Base-by-base conservation (phyloP, 2,113 vertebrate genomes). In the Xenus cinereus region DNA sequence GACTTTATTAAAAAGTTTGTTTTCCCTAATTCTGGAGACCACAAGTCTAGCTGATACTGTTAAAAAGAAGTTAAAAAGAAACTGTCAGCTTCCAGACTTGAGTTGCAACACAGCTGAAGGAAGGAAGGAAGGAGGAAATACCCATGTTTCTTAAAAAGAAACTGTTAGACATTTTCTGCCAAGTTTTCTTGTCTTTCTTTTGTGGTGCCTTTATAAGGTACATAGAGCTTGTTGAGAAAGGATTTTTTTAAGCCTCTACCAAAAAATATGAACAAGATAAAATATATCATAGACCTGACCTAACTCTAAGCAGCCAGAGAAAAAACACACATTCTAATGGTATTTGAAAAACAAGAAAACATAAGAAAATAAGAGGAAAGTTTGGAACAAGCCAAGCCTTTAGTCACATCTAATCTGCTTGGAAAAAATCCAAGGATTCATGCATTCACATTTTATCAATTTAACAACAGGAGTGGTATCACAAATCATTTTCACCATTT, bases 1-100 rank as follows among this genome's bases (percentile, higher is more conserved):
- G 11, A 12, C 24, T 87, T 86, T 77, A 84, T 60, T 88, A 20
- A 10, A 43, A 7, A n/a, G 13, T 62, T 83, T 69, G 21, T 80
- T 86, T 77, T 48, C n/a, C 30, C 7, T 27, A 75, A 2, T 85
- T 94, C 24, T 89, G 57, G 28, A 86, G 56, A 84, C 23, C 28
- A 46, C 0, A 72, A 56, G 63, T 88, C 78, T 94, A 73, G 39
- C 48, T 84, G 57, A 86, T 50, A 60, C 10, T 3, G 2, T 50
- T 72, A 68, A 86, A 92, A 80, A 95, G n/a, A 95, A 75, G 2
- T 50, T 72, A 68, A 86, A 92, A 80, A 95, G n/a, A 95, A 75
- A 26, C 20, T 72, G 5, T 14, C 64, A 84, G 8, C 13, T 82
- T 92, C 66, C 45, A 95, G 20, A 60, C 50, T 84, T 89, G 33